Conservation (phyloP, 2,113 vertebrate genomes). For the Mus pahari region DNA sequence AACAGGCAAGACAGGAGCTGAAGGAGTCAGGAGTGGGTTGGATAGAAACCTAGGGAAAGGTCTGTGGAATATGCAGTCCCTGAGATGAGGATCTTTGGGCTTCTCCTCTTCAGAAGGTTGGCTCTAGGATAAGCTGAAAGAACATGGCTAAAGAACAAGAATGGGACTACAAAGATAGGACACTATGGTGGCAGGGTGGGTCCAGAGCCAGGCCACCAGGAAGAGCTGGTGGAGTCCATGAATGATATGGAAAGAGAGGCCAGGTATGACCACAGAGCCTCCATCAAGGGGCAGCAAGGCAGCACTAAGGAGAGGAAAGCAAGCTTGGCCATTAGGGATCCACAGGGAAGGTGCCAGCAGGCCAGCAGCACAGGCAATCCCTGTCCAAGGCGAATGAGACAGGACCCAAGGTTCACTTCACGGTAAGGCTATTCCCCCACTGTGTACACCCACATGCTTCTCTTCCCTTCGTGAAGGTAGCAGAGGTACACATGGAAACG, state of each 20-base stretch:
- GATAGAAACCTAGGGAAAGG: not conserved
- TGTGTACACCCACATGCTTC: rapidly evolving
- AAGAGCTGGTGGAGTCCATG: too few species aligned
- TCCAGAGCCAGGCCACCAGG: not conserved
- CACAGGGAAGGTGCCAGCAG: not conserved
- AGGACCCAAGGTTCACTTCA: rapidly evolving
- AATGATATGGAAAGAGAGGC: not conserved
- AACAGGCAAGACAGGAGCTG: not conserved
- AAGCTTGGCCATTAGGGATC: not conserved
- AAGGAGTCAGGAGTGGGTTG: not conserved
- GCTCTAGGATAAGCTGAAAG: not conserved
- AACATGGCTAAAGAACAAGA: not conserved
- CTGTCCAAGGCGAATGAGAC: not conserved
- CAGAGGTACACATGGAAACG: too few species aligned
- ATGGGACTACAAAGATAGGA: rapidly evolving
- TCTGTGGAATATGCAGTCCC: not conserved
- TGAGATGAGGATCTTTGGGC: not conserved
- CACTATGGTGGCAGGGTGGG: rapidly evolving
- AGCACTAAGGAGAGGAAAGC: too few species aligned
- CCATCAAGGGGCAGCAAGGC: not conserved
- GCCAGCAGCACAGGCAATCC: not conserved
- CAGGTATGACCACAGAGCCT: not conserved
- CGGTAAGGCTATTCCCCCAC: not conserved
- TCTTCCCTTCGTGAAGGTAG: not conserved
- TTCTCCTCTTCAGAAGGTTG: not conserved